These are phyloP conservation scores for Microtus montanus DNA, from an alignment of 2,113 vertebrate genomes.

Conservation along the genomic window DNA sequence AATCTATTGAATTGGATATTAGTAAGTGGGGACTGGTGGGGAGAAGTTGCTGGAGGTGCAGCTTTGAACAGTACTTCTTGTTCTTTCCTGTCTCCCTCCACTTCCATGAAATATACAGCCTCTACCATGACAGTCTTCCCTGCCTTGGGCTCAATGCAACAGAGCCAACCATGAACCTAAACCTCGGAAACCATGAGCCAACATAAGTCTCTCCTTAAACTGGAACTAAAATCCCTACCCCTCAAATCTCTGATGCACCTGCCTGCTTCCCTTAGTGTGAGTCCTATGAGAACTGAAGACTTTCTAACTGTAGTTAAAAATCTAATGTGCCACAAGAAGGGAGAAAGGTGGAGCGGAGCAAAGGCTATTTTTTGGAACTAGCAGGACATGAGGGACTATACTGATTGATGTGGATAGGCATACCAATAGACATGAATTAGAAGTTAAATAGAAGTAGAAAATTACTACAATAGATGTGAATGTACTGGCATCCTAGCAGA, in stretches of 20 bases:
- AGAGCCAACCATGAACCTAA: background rate
- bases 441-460: too few species aligned
- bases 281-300: background rate
- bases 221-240: too few species aligned
- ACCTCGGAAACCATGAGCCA: background rate
- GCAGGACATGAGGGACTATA: too few species aligned
- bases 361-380: background rate
- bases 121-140: background rate
- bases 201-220: background rate
- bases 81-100: background rate
- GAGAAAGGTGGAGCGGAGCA: background rate
- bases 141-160: background rate
- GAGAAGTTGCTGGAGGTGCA: background rate
- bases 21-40: background rate
- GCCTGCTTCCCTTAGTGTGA: background rate
- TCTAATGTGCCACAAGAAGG: background rate
- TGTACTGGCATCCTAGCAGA: background rate
- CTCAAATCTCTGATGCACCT: background rate
- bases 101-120: background rate
- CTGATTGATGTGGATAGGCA: background rate
- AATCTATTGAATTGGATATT: background rate
- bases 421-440: background rate
- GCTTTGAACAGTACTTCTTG: background rate
- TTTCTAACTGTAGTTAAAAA: background rate
- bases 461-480: background rate